Conservation (phyloP, 92 coral and sea anemone genomes). For the Metridium senile region DNA sequence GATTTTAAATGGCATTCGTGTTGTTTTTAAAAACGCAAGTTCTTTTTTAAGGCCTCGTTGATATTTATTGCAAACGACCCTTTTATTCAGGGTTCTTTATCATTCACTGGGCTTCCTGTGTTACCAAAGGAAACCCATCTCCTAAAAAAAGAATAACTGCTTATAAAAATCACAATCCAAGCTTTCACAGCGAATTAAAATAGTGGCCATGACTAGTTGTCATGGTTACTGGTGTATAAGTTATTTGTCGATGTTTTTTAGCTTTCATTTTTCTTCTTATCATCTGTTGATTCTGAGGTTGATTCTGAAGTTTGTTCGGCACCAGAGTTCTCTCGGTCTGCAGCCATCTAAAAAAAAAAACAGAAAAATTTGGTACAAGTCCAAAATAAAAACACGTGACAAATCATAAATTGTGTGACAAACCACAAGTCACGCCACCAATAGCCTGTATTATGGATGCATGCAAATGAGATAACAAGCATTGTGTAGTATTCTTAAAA, state of each 20-base stretch:
- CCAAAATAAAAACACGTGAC: conserved; percentile 2
- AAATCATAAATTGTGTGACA: no score
- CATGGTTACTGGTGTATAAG: neutral
- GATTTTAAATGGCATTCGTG: no score
- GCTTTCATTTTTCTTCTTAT: conserved; percentile 61
- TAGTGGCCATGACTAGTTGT: neutral
- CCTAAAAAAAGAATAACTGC: no score
- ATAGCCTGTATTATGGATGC: no score
- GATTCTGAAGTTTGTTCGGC: neutral
- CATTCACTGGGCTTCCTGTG: neutral
- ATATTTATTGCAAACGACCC: neutral
- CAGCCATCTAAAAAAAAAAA: conserved; percentile 69
- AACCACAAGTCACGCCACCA: no score
- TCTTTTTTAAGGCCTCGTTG: neutral
- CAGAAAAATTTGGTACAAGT: neutral
- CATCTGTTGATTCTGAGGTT: conserved; percentile 29
- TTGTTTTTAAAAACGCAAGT: no score
- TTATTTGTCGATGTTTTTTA: conserved; percentile 12
- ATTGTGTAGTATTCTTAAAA: no score
- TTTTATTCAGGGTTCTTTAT: neutral
- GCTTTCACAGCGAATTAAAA: neutral
- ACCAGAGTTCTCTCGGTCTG: conserved; percentile 68
- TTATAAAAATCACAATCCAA: neutral
- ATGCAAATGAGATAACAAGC: no score
- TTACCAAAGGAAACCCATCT: neutral